phyloP scores from a whole-genome alignment of 2,113 vertebrate genomes.

The Dipodomys stephensi region DNA sequence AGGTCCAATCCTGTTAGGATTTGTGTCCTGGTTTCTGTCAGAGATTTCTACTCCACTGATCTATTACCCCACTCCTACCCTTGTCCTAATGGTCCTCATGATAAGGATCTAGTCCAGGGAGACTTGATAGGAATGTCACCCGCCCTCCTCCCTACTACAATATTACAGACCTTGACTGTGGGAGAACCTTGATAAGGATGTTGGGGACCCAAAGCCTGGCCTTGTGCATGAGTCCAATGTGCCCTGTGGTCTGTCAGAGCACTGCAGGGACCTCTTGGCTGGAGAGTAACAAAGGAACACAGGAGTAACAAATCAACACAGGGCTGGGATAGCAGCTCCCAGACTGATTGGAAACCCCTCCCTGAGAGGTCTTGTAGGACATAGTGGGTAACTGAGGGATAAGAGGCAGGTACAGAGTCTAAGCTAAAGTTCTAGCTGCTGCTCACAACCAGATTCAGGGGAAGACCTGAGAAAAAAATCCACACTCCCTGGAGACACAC shows the following conservation, averaged over 20 bases:
- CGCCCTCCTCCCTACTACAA: too few relatives aligned
- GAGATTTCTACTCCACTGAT: background rate
- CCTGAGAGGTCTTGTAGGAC: background rate
- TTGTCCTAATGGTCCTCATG: too few relatives aligned
- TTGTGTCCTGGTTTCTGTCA: too few relatives aligned
- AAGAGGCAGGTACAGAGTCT: background rate
- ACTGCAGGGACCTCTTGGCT: background rate
- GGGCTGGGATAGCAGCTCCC: background rate
- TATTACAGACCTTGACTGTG: background rate
- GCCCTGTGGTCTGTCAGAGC: background rate
- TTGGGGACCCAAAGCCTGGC: background rate
- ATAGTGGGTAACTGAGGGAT: rapidly evolving
- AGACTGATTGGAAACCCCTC: background rate
- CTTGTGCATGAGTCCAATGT: background rate
- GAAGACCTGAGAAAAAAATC: background rate
- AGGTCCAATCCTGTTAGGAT: too few relatives aligned
- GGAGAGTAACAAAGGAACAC: background rate
- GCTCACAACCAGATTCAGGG: background rate
- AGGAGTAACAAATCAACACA: rapidly evolving
- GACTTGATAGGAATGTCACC: background rate
- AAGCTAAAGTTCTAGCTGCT: background rate
- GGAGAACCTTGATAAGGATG: background rate
- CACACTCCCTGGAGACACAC: conserved; percentile 3
- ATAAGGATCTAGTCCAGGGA: too few relatives aligned
- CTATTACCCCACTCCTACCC: background rate